Base-by-base conservation (phyloP, 2,888 invertebrate species). In the Stenichneumon culpator region DNA sequence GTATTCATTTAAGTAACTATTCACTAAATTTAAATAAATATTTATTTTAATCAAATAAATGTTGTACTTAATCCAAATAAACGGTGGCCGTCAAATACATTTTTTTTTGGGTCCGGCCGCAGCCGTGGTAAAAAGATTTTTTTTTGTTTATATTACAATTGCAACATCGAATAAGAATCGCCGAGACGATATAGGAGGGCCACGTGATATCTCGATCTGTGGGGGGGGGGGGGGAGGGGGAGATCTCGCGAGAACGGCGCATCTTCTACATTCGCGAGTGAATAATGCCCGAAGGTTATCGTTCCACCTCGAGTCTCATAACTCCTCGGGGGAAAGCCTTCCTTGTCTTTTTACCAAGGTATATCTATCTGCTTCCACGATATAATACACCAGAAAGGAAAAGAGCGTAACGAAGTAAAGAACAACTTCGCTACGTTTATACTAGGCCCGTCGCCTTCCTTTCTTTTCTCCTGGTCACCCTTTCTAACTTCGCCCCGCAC, bases 221-320 rank as follows among this genome's bases (percentile, higher is more conserved):
- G 54, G 57, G 50, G 72, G 75, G 39, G 57, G 44, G 50, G 72
- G 50, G 72, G 75, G 39, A 50, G 44, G 50, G 72, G 68, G 50
- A 86, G 80, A 78, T 47, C 57, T 67, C 47, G 83, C 39, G 81
- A 57, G 25, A 25, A 25, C 25, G 57, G 83, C 79, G 81, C 73
- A 70, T 81, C 39, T 60, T 75, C 86, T 83, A 79, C 72, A 25
- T 85, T 82, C 60, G 73, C 88, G 86, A 16, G 91, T 93, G 93
- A 93, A 90, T 93, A 92, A 93, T 93, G 93, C 88, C 89, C 88
- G 78, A 84, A 89, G 93, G 93, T 93, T 93, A 93, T 93, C 93
- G 91, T 91, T 90, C 91, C 92, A 93, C 93, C 93, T 92, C 90
- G 90, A 86, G 88, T 89, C 91, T 91, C 92, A 91, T 93, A 93